Evolutionary conservation across 2,113 vertebrate species (phyloP).

Genomic region (Perca schrenkii): DNA sequence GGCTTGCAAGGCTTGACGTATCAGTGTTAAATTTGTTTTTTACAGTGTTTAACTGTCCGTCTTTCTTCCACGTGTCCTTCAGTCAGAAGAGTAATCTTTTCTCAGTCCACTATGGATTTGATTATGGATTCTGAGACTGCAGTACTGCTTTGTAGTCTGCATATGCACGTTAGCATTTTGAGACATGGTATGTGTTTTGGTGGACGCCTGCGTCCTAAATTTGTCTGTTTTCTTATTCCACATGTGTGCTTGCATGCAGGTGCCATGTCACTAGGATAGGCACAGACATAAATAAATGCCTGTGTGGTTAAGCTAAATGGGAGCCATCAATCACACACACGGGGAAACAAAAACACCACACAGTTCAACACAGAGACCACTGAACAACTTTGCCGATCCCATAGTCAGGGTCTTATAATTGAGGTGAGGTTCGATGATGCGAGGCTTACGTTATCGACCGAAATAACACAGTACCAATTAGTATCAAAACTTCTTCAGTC

Average conservation of each 20-base stretch:
- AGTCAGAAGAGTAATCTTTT: constrained; percentile 5
- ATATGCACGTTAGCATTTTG: background rate
- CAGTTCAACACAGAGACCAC: background rate
- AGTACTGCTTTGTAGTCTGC: background rate
- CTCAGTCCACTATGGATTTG: constrained; percentile 12
- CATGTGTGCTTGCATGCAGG: background rate
- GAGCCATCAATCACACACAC: constrained; percentile 61
- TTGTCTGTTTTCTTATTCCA: background rate
- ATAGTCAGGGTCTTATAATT: background rate
- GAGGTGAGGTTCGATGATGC: constrained; percentile 4
- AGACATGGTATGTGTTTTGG: background rate
- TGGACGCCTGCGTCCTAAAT: background rate
- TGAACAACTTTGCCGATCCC: background rate
- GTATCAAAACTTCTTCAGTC: no score
- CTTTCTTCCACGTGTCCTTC: background rate
- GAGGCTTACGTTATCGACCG: no score
- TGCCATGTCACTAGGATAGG: constrained; percentile 1
- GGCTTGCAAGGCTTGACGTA: constrained; percentile 18
- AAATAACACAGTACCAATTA: no score
- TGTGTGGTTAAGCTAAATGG: constrained; percentile 57
- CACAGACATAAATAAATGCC: constrained; percentile 63
- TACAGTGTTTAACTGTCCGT: background rate
- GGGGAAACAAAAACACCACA: constrained; percentile 40
- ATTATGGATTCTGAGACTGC: constrained; percentile 12
- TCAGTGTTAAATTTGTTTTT: background rate